Conservation (phyloP, 2,797 vertebrate genomes). For the Coendou prehensilis region DNA sequence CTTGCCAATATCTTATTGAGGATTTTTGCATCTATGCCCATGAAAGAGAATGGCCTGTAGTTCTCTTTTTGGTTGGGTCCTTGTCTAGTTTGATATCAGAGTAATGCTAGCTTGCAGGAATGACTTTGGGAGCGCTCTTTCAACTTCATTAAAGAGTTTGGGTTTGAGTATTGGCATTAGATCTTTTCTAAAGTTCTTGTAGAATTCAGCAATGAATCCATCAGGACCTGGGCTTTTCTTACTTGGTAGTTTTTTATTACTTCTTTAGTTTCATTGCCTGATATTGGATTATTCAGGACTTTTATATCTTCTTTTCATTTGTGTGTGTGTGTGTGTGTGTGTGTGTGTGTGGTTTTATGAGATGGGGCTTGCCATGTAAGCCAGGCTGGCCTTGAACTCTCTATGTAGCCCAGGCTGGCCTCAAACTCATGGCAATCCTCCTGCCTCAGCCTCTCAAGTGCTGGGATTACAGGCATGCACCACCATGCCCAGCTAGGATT, state of each 20-base stretch:
- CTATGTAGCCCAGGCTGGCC: neutral
- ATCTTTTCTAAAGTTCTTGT: neutral
- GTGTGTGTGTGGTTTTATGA: neutral
- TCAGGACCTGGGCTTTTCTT: neutral
- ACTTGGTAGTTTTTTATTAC: neutral
- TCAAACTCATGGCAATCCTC: neutral
- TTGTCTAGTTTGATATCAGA: neutral
- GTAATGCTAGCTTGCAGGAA: neutral
- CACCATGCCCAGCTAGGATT: neutral
- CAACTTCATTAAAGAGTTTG: neutral
- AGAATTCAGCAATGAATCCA: neutral
- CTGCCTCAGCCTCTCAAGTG: neutral
- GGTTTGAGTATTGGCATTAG: neutral
- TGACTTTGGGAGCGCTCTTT: neutral
- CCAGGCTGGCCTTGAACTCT: neutral
- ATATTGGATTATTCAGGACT: neutral
- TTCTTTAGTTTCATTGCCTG: neutral
- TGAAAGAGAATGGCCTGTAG: neutral
- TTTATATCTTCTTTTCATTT: neutral
- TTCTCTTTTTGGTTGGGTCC: neutral
- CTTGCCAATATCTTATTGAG: neutral
- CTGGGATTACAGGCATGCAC: neutral
- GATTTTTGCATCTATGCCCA: neutral
- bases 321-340: neutral
- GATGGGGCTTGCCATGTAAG: neutral